Evolutionary conservation across 2,113 vertebrate genomes (phyloP), one percentile per base, ranked within the genome.

Genomic region (Pseudolaguvia tuberculata): DNA sequence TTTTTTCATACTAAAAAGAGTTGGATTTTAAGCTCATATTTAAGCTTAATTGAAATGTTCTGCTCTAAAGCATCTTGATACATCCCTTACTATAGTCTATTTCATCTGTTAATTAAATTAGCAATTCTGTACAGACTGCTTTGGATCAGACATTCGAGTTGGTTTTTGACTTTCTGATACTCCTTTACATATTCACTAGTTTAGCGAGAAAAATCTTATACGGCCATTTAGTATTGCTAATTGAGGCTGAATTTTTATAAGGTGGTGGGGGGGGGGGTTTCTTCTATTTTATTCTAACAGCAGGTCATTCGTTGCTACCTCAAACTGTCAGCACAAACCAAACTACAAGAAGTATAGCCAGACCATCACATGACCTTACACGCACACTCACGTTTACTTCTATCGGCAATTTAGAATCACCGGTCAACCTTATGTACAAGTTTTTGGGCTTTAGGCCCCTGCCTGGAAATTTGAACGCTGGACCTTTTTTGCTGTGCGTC

Each of bases 11-110:
- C 21, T 67, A 53, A 63, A 35, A 45, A 10, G 15, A 13, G 47
- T 9, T 13, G 23, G 51, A 59, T 42, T 12, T 10, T 39, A 56
- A 39, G 15, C 3, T 72, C 75, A 74, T 73, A 73, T 51, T 45
- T 67, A 61, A 71, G 18, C n/a, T 25, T 75, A 72, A 76, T 75
- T 62, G 72, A 72, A 76, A 72, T 53, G 29, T 25, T 78, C 55
- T 61, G 56, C 31, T 47, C 17, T 39, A 15, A n/a, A n/a, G n/a
- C n/a, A n/a, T n/a, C n/a, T n/a, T n/a, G n/a, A n/a, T n/a, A n/a
- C n/a, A n/a, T n/a, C n/a, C n/a, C n/a, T n/a, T n/a, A n/a, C n/a
- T n/a, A n/a, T 62, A 18, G 27, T 63, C 72, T 23, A 5, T 12
- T 53, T 52, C 27, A 42, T 58, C 48, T 62, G 47, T 6, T 69